A percentile compares a stretch with the other conserved stretches of the same genome.
Conservation (phyloP, 2,888 invertebrate species). For the Meiosimyza decipiens region DNA sequence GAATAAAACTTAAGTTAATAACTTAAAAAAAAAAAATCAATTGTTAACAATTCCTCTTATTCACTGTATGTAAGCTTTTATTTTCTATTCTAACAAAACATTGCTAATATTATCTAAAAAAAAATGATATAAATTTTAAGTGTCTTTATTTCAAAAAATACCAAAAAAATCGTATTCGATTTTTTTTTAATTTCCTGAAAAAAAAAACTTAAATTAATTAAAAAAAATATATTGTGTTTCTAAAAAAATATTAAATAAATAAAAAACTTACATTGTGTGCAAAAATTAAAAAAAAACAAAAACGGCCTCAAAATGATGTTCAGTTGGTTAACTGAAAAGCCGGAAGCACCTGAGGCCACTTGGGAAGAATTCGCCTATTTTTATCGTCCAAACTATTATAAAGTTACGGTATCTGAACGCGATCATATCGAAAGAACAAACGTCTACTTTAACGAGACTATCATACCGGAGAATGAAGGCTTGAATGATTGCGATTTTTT, state of each 20-base stretch:
- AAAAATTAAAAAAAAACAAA: slow-evolving; percentile 20
- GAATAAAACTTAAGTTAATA: too few species aligned
- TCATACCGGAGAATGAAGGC: slow-evolving; percentile 62
- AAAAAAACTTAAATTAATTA: slow-evolving; percentile 35
- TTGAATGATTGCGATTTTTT: slow-evolving; percentile 63
- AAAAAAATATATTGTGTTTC: slow-evolving; percentile 37
- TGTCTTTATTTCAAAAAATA: slow-evolving; percentile 63
- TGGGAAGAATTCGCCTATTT: slow-evolving; percentile 68
- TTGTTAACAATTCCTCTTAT: too few species aligned
- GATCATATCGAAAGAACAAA: slow-evolving; percentile 64
- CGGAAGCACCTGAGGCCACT: slow-evolving; percentile 68
- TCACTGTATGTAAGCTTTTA: slow-evolving; percentile 35
- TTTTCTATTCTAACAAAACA: slow-evolving; percentile 42
- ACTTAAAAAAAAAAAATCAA: too few species aligned
- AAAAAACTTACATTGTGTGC: slow-evolving; percentile 31
- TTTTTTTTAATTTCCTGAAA: slow-evolving; percentile 33
- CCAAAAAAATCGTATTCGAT: slow-evolving; percentile 32
- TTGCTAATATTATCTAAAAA: slow-evolving; percentile 38
- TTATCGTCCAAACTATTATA: slow-evolving; percentile 64
- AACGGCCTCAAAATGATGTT: slow-evolving; percentile 59
- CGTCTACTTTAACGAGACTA: slow-evolving; percentile 63
- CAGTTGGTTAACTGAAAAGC: slow-evolving; percentile 62
- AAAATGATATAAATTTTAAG: slow-evolving; percentile 63
- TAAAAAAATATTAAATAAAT: slow-evolving; percentile 20
- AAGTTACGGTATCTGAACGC: slow-evolving; percentile 67